These are phyloP conservation scores for Chaetophractus vellerosus DNA, from an alignment of 2,797 vertebrate species.

Conservation along the genomic window DNA sequence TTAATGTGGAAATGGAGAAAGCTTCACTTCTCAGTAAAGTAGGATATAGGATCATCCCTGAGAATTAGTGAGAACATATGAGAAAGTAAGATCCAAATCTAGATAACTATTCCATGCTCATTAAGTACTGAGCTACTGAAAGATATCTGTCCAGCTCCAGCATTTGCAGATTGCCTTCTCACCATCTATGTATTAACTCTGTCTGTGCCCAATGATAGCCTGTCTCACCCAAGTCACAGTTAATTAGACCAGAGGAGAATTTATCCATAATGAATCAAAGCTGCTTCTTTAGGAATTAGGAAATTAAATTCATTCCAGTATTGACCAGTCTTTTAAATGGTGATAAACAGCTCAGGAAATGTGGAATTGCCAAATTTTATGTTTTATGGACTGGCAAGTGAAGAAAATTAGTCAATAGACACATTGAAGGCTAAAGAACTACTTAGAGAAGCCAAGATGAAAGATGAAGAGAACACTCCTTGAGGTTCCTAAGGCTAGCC, in stretches of 20 bases:
- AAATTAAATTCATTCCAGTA: slow-evolving; percentile 11
- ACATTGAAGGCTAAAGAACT: not conserved
- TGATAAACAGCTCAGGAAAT: not conserved
- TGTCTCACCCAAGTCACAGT: not conserved
- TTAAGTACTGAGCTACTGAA: not conserved
- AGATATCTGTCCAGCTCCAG: not conserved
- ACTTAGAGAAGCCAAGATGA: slow-evolving; percentile 14
- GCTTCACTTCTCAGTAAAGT: not conserved
- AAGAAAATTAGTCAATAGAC: not conserved
- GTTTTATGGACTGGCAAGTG: not conserved
- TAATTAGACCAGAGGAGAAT: not conserved
- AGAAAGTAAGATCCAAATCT: slow-evolving; percentile 39
- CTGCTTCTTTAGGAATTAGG: slow-evolving; percentile 6
- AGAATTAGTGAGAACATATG: slow-evolving; percentile 28
- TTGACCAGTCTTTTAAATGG: not conserved
- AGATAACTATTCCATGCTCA: not conserved
- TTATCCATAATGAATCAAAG: slow-evolving; percentile 17
- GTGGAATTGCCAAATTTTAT: not conserved
- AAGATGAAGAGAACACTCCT: not conserved
- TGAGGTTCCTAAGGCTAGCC: not conserved
- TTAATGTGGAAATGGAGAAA: not conserved
- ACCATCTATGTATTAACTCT: not conserved
- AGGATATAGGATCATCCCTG: not conserved
- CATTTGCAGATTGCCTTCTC: not conserved
- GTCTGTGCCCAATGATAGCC: not conserved